A percentile compares a stretch with the other conserved stretches of the same genome.
Evolutionary conservation across 1,140 invertebrate species (phyloP).

Genomic region (Dendroctonus ponderosae): DNA sequence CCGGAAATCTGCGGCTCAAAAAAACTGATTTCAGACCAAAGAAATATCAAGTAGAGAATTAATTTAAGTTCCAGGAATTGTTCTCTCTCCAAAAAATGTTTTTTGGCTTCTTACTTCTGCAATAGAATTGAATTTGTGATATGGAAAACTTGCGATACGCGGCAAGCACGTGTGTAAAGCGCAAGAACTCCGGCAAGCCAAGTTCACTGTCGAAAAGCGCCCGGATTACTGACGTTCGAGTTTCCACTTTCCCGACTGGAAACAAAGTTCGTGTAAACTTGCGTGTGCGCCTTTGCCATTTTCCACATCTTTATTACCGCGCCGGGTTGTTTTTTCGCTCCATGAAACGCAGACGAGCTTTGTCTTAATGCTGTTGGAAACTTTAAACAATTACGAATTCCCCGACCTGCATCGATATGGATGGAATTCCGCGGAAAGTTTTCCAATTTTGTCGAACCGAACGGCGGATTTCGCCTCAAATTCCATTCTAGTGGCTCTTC

Average conservation of each 20-base stretch:
- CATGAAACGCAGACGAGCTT: too few relatives aligned
- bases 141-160: too few relatives aligned
- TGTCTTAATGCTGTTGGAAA: background rate
- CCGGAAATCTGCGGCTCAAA: too few relatives aligned
- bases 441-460: background rate
- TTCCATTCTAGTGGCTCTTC: too few relatives aligned
- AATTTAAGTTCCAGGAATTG: too few relatives aligned
- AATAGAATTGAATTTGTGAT: too few relatives aligned
- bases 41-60: too few relatives aligned
- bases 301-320: background rate
- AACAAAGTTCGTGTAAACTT: background rate
- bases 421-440: background rate
- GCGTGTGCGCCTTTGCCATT: slow-evolving; percentile 5
- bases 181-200: too few relatives aligned
- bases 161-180: too few relatives aligned
- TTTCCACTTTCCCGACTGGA: slow-evolving; percentile 9
- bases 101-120: too few relatives aligned
- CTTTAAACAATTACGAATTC: background rate
- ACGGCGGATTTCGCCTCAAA: background rate
- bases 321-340: background rate
- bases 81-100: too few relatives aligned
- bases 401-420: background rate
- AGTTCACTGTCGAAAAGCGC: background rate
- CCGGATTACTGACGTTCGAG: background rate
- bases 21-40: too few relatives aligned